Base-by-base conservation (phyloP, 2,113 vertebrate genomes). In the Neoarius graeffei region DNA sequence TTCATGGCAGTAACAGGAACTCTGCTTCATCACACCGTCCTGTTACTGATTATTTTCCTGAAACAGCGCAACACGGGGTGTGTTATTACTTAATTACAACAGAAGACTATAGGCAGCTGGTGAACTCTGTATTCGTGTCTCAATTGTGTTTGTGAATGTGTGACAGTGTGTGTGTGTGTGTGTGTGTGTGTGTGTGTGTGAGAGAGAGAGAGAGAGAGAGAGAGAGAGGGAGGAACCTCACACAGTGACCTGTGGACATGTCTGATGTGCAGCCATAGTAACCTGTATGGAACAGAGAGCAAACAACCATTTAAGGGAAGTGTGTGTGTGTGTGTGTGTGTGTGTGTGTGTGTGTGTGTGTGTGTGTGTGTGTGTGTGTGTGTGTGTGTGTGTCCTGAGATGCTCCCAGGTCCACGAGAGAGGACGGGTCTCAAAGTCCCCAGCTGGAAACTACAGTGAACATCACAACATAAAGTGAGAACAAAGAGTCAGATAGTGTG, bases 261-360 rank as follows among this genome's bases (percentile, higher is more conserved):
- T 71, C 83, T 82, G 81, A 81, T n/a, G 62, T 82, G 89, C 73
- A 86, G 71, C 81, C 89, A 90, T 88, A 85, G 84, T 81, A 88
- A 86, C 86, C 80, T 67, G 79, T 81, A 56, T 81, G 42, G n/a
- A 81, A 60, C 73, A 81, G 52, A 86, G 64, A 83, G 80, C 76
- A 89, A 86, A 89, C 88, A 89, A 48, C 67, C 77, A 74, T 80
- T 85, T 81, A 64, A 42, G n/a, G 15, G 60, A 80, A 42, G 79
- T 42, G 73, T 86, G 85, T 87, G 71, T 80, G 79, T 80, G 67
- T 60, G 50, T 83, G 67, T 76, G 81, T 84, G 79, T 80, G 67
- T 60, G 50, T 83, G 67, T 76, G 81, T 84, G 79, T 80, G 67
- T 60, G 50, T 83, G 67, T 76, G 81, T 84, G n/a, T n/a, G 79